phyloP scores from a whole-genome alignment of 2,797 vertebrate genomes.

The Coregonus sp. region DNA sequence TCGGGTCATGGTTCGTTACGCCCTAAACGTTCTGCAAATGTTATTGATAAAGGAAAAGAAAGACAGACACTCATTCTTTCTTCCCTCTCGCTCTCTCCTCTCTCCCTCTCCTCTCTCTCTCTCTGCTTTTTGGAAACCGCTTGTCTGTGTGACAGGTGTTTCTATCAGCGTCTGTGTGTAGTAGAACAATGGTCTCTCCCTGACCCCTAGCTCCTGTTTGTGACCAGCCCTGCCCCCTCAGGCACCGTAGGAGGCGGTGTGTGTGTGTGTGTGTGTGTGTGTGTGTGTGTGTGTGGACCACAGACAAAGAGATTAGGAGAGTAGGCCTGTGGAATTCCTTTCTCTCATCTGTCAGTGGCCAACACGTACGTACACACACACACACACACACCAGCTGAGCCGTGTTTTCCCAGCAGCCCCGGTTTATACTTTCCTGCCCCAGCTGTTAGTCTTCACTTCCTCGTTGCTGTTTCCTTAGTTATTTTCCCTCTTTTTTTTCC shows the following conservation, averaged over 20 bases:
- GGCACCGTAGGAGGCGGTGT: background rate
- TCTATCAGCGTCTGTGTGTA: slow-evolving; percentile 38
- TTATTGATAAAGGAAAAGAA: slow-evolving; percentile 17
- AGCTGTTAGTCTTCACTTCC: background rate
- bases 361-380: background rate
- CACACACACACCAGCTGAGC: background rate
- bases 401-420: background rate
- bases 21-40: background rate
- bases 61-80: slow-evolving; percentile 16
- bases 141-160: slow-evolving; percentile 57
- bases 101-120: background rate
- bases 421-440: background rate
- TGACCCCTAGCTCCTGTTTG: slow-evolving; percentile 45
- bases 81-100: background rate
- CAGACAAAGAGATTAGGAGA: background rate
- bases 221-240: slow-evolving; percentile 7
- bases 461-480: background rate
- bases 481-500: background rate
- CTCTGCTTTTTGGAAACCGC: slow-evolving; percentile 27
- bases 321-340: slow-evolving; percentile 41
- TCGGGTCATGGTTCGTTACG: background rate
- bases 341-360: slow-evolving; percentile 17
- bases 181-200: slow-evolving; percentile 54
- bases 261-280: background rate
- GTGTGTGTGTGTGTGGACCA: background rate